These are phyloP conservation scores for Schizothorax lantsangensis DNA, from an alignment of 2,797 vertebrate genomes.

Conservation along the genomic window DNA sequence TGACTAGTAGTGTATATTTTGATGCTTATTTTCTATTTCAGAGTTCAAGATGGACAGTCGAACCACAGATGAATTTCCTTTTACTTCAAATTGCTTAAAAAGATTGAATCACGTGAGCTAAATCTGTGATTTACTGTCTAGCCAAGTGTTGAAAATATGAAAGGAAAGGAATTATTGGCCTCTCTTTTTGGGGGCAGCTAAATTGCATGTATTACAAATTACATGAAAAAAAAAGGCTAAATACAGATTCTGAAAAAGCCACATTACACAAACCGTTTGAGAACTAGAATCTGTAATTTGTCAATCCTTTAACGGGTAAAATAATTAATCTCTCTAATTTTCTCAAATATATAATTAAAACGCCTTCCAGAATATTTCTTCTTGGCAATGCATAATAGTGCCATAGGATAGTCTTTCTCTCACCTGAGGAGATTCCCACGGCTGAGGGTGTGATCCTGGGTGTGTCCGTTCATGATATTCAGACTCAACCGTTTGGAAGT, in stretches of 20 bases:
- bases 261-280: not conserved
- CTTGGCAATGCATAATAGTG: not conserved
- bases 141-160: not conserved
- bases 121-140: not conserved
- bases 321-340: not conserved
- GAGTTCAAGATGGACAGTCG: not conserved
- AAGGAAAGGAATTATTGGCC: not conserved
- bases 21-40: not conserved
- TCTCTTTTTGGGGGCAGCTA: not conserved
- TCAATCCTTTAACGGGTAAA: not conserved
- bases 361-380: not conserved
- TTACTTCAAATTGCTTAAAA: not conserved
- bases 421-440: slow-evolving; percentile 88
- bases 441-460: slow-evolving; percentile 71
- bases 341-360: not conserved
- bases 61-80: not conserved
- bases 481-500: slow-evolving; percentile 86
- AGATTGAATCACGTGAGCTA: not conserved
- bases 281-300: not conserved
- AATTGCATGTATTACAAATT: not conserved
- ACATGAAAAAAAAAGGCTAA: not conserved
- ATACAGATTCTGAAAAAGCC: not conserved
- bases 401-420: slow-evolving; percentile 42
- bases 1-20: not conserved
- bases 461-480: slow-evolving; percentile 80